phyloP scores from a whole-genome alignment of 1,140 invertebrate genomes.

The Trichonephila clavipes region DNA sequence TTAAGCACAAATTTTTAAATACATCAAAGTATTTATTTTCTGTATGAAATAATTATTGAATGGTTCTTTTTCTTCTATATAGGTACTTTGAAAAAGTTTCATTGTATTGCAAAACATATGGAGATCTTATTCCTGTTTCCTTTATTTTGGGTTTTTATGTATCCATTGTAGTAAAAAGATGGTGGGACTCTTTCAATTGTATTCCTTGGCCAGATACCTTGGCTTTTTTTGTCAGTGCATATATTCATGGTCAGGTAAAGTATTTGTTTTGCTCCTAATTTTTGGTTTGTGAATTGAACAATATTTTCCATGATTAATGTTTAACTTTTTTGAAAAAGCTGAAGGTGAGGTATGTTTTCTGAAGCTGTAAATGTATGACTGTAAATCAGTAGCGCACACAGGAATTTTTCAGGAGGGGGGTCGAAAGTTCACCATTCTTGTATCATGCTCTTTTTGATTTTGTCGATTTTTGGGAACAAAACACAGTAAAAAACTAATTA shows the following conservation, averaged over 20 bases:
- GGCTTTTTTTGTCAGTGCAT: slow-evolving; percentile 91
- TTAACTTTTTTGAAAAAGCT: neutral
- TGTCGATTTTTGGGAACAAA: no score
- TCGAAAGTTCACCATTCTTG: no score
- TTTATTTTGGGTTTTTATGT: slow-evolving; percentile 97
- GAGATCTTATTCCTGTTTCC: slow-evolving; percentile 85
- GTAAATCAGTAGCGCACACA: no score
- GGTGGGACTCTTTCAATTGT: slow-evolving; percentile 83
- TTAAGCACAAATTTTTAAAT: neutral
- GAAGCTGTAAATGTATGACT: neutral
- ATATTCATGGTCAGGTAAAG: slow-evolving; percentile 90
- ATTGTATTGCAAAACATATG: slow-evolving; percentile 80
- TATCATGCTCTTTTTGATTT: no score
- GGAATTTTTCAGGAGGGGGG: no score
- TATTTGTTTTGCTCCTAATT: neutral
- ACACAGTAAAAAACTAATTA: no score
- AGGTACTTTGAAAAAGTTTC: slow-evolving; percentile 81
- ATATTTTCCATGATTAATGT: neutral
- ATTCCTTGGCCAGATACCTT: slow-evolving; percentile 95
- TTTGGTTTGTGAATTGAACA: no score
- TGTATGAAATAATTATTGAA: neutral
- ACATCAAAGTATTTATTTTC: neutral
- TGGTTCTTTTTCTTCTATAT: slow-evolving; percentile 38
- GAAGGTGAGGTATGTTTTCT: neutral
- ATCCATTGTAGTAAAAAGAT: slow-evolving; percentile 92